A percentile compares a stretch with the other conserved stretches of the same genome.
Evolutionary conservation across 1,140 invertebrate species (phyloP).

Genomic region (Littorina saxatilis): DNA sequence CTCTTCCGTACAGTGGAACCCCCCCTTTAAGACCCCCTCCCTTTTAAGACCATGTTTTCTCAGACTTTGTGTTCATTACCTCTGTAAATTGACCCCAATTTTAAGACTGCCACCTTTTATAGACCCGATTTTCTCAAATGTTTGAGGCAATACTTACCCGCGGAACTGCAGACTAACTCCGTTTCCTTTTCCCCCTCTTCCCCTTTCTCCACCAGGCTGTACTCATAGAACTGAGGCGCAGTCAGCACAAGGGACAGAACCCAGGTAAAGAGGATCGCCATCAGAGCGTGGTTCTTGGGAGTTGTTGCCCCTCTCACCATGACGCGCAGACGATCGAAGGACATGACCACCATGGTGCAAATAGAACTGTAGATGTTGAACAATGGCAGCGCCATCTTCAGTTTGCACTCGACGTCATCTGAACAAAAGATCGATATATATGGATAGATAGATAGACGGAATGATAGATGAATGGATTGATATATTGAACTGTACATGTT

Average conservation of each 20-base stretch:
- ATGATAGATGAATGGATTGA: no score
- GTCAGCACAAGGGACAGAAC: conserved; percentile 20
- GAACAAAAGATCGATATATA: not conserved
- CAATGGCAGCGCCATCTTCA: conserved; percentile 28
- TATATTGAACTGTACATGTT: conserved; percentile 30
- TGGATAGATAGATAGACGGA: no score
- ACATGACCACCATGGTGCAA: conserved; percentile 38
- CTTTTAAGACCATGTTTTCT: no score
- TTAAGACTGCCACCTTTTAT: no score
- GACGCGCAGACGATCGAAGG: conserved; percentile 23
- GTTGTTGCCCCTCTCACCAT: not conserved
- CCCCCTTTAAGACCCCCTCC: no score
- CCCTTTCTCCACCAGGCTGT: conserved; percentile 17
- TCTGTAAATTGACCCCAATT: no score
- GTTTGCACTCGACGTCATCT: conserved; percentile 19
- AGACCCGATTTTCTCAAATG: not conserved
- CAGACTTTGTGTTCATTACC: no score
- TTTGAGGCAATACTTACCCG: conserved; percentile 2
- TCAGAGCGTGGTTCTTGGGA: conserved; percentile 2
- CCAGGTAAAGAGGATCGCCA: conserved; percentile 14
- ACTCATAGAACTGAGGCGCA: conserved; percentile 38
- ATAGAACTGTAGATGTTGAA: conserved; percentile 34
- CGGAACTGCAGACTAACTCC: conserved; percentile 28
- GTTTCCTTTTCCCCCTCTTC: conserved; percentile 30
- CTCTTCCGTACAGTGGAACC: no score